Conservation (phyloP, 2,888 invertebrate genomes). For the Drosophila neutralis region DNA sequence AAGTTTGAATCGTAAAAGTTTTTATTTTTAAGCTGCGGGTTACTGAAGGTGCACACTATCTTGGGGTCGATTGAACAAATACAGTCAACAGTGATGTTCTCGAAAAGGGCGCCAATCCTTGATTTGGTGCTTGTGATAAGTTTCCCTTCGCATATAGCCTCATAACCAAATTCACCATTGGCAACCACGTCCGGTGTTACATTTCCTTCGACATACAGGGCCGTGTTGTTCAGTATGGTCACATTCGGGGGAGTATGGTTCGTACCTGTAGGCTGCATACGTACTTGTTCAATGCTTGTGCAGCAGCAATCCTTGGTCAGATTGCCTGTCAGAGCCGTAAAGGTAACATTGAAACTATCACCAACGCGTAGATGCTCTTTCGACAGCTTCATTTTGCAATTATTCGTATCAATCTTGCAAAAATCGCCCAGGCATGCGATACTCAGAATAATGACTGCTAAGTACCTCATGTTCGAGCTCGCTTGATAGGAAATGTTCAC, state of each 20-base stretch:
- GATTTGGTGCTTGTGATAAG: rapidly evolving
- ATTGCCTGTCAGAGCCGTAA: background rate
- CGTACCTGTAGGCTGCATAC: rapidly evolving
- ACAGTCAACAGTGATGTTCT: rapidly evolving
- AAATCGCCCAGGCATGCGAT: background rate
- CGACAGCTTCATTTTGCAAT: background rate
- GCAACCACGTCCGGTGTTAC: rapidly evolving
- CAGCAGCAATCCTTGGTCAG: background rate
- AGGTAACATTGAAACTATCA: background rate
- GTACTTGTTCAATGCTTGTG: background rate
- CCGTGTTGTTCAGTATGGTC: background rate
- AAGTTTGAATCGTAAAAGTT: background rate
- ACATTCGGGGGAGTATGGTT: rapidly evolving
- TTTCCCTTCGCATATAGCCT: rapidly evolving
- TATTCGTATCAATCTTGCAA: rapidly evolving
- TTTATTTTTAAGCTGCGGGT: background rate
- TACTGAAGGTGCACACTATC: background rate
- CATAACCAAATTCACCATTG: rapidly evolving
- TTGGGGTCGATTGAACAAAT: rapidly evolving
- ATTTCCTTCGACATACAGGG: background rate
- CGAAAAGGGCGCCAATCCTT: background rate
- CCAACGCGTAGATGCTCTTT: background rate
- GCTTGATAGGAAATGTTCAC: background rate
- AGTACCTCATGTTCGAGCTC: background rate
- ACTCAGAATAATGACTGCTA: background rate